phyloP scores from a whole-genome alignment of 1,140 invertebrate species.

The Caenorhabditis inopinata region DNA sequence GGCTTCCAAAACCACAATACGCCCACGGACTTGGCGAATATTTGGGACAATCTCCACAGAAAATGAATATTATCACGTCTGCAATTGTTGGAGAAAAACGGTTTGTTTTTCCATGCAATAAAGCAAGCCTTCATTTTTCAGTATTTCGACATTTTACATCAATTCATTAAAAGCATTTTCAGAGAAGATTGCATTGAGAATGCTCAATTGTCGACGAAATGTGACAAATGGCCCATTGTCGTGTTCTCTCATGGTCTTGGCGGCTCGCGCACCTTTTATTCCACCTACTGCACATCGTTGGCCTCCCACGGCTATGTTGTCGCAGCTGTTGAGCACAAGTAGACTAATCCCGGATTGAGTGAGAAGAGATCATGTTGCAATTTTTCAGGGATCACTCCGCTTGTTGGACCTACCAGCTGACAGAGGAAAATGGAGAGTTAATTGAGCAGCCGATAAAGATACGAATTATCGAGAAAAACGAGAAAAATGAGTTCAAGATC shows the following conservation, averaged over 20 bases:
- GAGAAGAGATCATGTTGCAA: constrained; percentile 2
- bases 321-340: constrained; percentile 73
- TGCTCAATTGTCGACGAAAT: constrained; percentile 3
- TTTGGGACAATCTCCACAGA: constrained; percentile 68
- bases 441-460: constrained; percentile 52
- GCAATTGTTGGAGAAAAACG: constrained; percentile 68
- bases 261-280: constrained; percentile 72
- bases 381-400: constrained; percentile 56
- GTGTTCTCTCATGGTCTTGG: constrained; percentile 75
- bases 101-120: no score
- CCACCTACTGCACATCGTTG: constrained; percentile 71
- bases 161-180: no score
- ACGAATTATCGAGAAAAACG: constrained; percentile 22
- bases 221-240: constrained; percentile 69
- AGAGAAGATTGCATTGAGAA: constrained; percentile 1
- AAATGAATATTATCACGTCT: constrained; percentile 69
- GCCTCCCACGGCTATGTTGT: constrained; percentile 75
- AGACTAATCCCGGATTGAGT: constrained; percentile 19
- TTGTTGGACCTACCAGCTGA: constrained; percentile 58
- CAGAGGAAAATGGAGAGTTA: constrained; percentile 51
- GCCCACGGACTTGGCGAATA: constrained; percentile 70
- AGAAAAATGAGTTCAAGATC: constrained; percentile 67
- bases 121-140: no score
- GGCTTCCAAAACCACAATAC: constrained; percentile 72
- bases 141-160: no score